A percentile compares a stretch with the other conserved stretches of the same genome.
These are phyloP conservation scores for Leptosomus discolor DNA, from an alignment of 2,113 vertebrate species.

Conservation along the genomic window DNA sequence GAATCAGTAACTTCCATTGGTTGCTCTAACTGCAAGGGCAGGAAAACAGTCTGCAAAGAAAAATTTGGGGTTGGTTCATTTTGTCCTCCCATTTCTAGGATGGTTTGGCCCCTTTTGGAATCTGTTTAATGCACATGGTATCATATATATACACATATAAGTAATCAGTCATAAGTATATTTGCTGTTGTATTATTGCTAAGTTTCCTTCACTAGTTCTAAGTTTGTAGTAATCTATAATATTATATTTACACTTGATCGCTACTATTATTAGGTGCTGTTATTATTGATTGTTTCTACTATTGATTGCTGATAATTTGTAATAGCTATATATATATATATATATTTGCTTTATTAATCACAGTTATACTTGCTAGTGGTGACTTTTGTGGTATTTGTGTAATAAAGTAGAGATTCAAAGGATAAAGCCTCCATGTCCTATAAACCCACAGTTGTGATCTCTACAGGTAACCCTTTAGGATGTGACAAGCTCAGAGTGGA, in stretches of 20 bases:
- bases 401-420: neutral
- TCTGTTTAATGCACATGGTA: neutral
- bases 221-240: neutral
- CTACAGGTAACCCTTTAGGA: neutral
- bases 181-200: neutral
- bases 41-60: neutral
- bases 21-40: neutral
- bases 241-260: neutral
- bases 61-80: accelerated
- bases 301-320: neutral
- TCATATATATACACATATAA: neutral
- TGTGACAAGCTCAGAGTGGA: neutral
- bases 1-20: neutral
- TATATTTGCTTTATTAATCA: neutral
- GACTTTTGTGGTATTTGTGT: neutral
- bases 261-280: neutral
- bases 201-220: neutral
- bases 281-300: neutral
- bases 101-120: neutral
- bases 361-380: neutral
- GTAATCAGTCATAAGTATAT: neutral
- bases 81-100: neutral
- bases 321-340: neutral
- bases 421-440: neutral
- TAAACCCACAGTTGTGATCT: accelerated